Percentiles rank a stretch among this genome's conserved stretches.
Conservation (phyloP, 2,888 invertebrate genomes). For the Rotaria sp. region DNA sequence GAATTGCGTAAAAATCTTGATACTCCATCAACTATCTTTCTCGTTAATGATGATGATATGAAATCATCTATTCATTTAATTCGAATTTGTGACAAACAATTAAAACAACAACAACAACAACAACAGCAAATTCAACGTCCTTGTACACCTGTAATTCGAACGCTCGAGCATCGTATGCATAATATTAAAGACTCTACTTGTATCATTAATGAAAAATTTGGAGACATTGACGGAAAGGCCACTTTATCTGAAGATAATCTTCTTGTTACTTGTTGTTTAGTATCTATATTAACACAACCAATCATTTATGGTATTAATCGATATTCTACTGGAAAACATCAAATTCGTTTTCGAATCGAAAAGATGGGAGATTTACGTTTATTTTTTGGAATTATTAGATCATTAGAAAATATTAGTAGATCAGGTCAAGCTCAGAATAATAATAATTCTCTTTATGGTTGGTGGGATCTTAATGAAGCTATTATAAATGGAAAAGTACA, state of each 20-base stretch:
- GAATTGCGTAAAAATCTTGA: slow-evolving; percentile 5
- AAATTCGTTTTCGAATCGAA: background rate
- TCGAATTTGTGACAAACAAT: background rate
- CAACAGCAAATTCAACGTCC: background rate
- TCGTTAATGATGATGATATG: background rate
- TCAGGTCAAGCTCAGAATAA: background rate
- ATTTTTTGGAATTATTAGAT: background rate
- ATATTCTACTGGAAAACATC: background rate
- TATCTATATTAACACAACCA: background rate
- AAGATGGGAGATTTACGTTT: background rate
- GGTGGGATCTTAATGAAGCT: background rate
- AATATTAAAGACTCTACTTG: background rate
- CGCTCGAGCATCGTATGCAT: background rate
- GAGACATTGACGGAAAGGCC: slow-evolving; percentile 54
- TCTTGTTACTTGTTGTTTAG: background rate
- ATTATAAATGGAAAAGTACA: background rate
- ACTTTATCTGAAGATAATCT: background rate
- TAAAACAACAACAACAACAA: no score
- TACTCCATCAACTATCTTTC: background rate
- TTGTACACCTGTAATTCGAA: background rate
- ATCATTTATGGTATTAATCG: background rate
- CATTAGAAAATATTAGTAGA: background rate
- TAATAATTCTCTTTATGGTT: background rate
- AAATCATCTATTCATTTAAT: background rate
- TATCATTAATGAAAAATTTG: slow-evolving; percentile 58